These are phyloP conservation scores for Epizoanthus rinbou DNA, from an alignment of 92 coral and sea anemone species.

Conservation along the genomic window DNA sequence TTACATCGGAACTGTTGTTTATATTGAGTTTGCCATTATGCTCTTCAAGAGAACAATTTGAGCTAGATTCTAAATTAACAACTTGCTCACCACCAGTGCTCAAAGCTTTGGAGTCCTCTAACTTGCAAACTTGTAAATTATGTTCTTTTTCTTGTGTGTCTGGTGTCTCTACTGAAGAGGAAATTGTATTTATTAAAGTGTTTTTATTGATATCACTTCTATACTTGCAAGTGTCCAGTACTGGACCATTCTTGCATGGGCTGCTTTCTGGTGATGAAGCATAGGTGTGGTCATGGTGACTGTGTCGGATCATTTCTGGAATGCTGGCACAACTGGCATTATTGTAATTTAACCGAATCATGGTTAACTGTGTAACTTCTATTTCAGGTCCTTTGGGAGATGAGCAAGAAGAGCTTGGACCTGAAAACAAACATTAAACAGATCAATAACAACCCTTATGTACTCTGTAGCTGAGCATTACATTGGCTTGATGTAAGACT, in stretches of 20 bases:
- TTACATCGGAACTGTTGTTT: background rate
- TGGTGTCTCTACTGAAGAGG: background rate
- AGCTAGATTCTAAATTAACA: background rate
- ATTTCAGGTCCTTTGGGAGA: background rate
- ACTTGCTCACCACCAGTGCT: background rate
- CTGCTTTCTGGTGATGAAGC: background rate
- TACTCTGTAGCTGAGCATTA: too few species aligned
- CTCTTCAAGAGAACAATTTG: background rate
- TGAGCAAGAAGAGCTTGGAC: background rate
- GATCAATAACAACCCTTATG: background rate
- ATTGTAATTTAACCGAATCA: background rate
- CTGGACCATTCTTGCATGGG: background rate
- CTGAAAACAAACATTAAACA: background rate
- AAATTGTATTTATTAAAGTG: background rate
- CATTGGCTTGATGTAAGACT: too few species aligned
- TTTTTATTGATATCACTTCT: background rate
- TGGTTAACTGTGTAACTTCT: background rate
- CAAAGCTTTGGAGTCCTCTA: background rate
- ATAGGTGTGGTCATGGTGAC: slow-evolving; percentile 41
- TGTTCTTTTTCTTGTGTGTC: background rate
- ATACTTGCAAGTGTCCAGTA: too few species aligned
- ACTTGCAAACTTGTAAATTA: background rate
- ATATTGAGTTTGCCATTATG: background rate
- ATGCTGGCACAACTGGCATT: background rate
- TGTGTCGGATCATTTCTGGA: slow-evolving; percentile 2